These are phyloP conservation scores for Nemapogon koenigi DNA, from an alignment of 2,888 invertebrate species.

Conservation along the genomic window DNA sequence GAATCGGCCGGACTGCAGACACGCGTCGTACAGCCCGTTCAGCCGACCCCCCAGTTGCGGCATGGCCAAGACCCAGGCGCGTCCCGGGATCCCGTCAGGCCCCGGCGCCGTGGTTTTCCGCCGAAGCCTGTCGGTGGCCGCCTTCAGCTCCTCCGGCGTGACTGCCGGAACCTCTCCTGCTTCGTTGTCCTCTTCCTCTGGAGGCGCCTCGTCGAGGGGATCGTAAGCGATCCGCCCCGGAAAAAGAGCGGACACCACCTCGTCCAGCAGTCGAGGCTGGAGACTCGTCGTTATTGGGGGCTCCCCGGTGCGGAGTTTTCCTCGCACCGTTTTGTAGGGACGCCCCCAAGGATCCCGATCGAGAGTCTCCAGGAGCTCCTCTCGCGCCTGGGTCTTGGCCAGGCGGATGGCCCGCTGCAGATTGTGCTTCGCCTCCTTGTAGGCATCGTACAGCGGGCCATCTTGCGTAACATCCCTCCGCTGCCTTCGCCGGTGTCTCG, in stretches of 20 bases:
- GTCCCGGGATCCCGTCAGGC: neutral
- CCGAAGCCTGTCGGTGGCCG: neutral
- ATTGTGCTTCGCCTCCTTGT: no score
- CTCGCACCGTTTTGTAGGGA: neutral
- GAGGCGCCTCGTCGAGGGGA: neutral
- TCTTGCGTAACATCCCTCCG: no score
- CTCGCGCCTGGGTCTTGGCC: neutral
- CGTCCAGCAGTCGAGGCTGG: no score
- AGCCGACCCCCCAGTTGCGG: neutral
- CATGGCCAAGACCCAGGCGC: neutral
- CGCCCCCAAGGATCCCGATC: neutral
- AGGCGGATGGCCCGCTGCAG: no score
- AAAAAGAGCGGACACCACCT: neutral
- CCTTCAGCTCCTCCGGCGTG: neutral
- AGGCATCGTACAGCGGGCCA: no score
- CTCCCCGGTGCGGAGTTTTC: neutral
- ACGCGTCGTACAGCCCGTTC: no score
- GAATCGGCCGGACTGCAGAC: no score
- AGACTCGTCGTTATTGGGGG: neutral
- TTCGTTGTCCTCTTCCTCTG: neutral
- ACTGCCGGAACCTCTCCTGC: neutral
- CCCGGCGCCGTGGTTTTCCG: neutral
- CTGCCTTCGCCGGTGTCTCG: no score
- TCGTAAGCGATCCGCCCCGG: neutral
- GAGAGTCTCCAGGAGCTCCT: neutral